Base-by-base conservation (phyloP, 2,797 vertebrate genomes). In the Sorex maritimensis region DNA sequence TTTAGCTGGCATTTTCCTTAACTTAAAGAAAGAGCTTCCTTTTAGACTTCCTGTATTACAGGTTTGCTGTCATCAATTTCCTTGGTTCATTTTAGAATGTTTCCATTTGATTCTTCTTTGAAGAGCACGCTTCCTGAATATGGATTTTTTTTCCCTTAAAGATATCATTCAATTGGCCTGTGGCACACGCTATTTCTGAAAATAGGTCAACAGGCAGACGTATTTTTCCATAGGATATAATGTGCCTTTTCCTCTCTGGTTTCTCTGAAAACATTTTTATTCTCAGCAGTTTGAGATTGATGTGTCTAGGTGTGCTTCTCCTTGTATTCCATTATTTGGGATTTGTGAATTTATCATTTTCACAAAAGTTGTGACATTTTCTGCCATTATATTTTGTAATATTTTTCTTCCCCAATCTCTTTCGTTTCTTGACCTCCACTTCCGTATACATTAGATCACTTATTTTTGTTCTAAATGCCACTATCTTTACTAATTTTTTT, bases 251-350 rank as follows among this genome's bases (percentile, higher is more conserved):
- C 67, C 21, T 38, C 14, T 41, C 26, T 49, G 3, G 38, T 38
- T 88, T 84, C 69, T 77, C 87, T 75, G 24, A 63, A 94, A 82
- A 34, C 65, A 65, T 11, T 14, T 30, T 72, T 73, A 74, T 74
- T 92, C 73, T 77, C 41, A 44, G 41, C 26, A 69, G 58, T 52
- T 82, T 73, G 38, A 30, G 81, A 82, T 58, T 85, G 24, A 93
- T 75, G 34, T 38, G 23, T 19, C 58, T 65, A 81, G 30, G 15
- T 90, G 21, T 78, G 38, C 15, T 88, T 81, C 30, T 91, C 52
- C 69, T 88, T 90, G 41, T 84, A 69, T 44, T 88, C 24, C 17
- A 72, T 38, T 85, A 21, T 46, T 75, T 90, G 55, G 58, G 34
- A 61, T 81, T 38, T 80, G 46, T 23, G 19, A 61, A 87, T 65